Conservation (phyloP, 92 coral and sea anemone species). For the Desmophyllum pertusum region DNA sequence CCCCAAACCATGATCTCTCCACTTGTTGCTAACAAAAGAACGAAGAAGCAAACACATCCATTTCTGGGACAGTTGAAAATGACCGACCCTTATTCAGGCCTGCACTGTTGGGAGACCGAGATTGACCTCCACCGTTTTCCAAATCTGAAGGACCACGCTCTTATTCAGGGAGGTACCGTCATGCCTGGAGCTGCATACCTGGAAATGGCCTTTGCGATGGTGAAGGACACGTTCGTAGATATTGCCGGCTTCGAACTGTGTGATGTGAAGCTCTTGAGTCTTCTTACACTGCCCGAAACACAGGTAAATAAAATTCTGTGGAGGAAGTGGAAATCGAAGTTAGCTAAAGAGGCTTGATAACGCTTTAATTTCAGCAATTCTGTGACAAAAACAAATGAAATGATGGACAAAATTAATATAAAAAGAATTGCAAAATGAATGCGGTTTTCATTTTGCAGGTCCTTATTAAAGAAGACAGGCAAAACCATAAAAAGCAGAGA, state of each 20-base stretch:
- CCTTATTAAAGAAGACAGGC: too few species aligned
- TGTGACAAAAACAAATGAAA: neutral
- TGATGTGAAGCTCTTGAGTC: constrained; percentile 65
- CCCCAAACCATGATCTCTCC: constrained; percentile 2
- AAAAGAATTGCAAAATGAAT: too few species aligned
- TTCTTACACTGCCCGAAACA: constrained; percentile 69
- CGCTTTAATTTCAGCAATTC: too few species aligned
- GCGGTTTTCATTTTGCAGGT: too few species aligned
- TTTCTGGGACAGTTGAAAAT: constrained; percentile 47
- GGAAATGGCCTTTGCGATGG: constrained; percentile 93
- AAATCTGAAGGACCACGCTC: constrained; percentile 80
- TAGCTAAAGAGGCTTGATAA: too few species aligned
- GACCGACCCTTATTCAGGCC: constrained; percentile 75
- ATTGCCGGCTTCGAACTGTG: constrained; percentile 34
- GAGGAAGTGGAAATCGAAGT: constrained; percentile 24
- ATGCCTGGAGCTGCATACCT: constrained; percentile 87
- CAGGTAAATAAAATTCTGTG: constrained; percentile 33
- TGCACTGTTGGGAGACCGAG: constrained; percentile 85
- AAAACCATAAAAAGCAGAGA: too few species aligned
- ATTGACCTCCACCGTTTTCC: constrained; percentile 77
- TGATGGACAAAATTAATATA: constrained; percentile 5
- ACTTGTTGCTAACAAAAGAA: neutral
- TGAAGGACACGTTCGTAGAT: constrained; percentile 54
- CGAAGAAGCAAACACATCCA: constrained; percentile 49
- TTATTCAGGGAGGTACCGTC: constrained; percentile 75